A percentile compares a stretch with the other conserved stretches of the same genome.
These are phyloP conservation scores for Brachyopa scutellaris DNA, from an alignment of 2,888 invertebrate genomes.

Conservation along the genomic window DNA sequence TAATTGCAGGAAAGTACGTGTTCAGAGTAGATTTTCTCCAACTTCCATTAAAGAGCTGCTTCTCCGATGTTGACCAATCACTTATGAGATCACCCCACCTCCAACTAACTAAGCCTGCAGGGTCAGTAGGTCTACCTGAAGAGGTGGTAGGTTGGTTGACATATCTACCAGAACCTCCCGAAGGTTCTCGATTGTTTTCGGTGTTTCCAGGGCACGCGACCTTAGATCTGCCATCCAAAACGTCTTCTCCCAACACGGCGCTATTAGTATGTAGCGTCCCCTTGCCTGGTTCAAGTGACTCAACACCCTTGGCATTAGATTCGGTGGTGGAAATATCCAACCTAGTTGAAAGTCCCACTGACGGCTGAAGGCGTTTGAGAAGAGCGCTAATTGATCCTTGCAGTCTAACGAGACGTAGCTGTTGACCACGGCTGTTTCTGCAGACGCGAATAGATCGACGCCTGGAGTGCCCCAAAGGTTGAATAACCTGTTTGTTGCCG, in stretches of 20 bases:
- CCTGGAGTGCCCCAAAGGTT: conserved; percentile 42
- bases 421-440: conserved; percentile 39
- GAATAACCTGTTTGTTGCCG: conserved; percentile 30
- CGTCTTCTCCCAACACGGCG: conserved; percentile 32
- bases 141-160: conserved; percentile 4
- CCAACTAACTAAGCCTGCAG: conserved; percentile 48
- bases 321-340: conserved; percentile 49
- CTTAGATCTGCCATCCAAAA: conserved; percentile 40
- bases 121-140: conserved; percentile 12
- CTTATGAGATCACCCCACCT: conserved; percentile 20
- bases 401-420: conserved; percentile 34
- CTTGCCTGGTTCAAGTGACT: conserved; percentile 24
- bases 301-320: conserved; percentile 36
- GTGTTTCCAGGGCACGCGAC: conserved; percentile 10
- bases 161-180: conserved; percentile 15
- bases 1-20: conserved; percentile 36
- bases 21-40: conserved; percentile 34
- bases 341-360: conserved; percentile 11
- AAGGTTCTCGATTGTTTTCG: conserved; percentile 18
- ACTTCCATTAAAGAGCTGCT: conserved; percentile 30
- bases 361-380: conserved; percentile 40
- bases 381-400: conserved; percentile 42
- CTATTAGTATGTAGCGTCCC: conserved; percentile 37
- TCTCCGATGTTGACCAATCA: conserved; percentile 21
- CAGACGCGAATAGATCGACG: conserved; percentile 51